Base-by-base conservation (phyloP, 2,113 vertebrate species). In the Paramisgurnus dabryanus region DNA sequence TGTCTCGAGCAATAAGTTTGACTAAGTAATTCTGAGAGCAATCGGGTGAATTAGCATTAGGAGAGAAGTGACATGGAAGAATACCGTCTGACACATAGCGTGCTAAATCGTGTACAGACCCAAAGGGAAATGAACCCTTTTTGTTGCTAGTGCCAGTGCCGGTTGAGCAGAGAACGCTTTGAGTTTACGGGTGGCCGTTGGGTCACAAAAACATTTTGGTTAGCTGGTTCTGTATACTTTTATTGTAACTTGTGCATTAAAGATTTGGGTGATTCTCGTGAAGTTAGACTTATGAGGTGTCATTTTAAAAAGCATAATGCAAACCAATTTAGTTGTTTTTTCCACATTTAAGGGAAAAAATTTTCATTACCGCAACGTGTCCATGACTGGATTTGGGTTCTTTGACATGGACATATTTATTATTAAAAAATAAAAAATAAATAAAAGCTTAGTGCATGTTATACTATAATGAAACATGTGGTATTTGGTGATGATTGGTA, bases 51-150 rank as follows among this genome's bases (percentile, higher is more conserved):
- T 90, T 92, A 90, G 89, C 86, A 64, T 92, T 90, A 88, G 88
- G 84, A 85, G 84, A 80, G 86, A 82, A 87, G 88, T 91, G 92
- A 92, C 90, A 89, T 87, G 91, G 92, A 93, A 91, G 86, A 85
- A 90, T 90, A 86, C 88, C 85, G 86, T 85, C 87, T 87, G 90
- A 92, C 91, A 91, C 77, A 79, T 58, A 87, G 84, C 70, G 69
- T 81, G 77, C 84, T 90, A 87, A 92, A 92, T 92, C 91, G 89
- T 88, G 88, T 86, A 84, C 75, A 57, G 80, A 79, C 78, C 83
- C 73, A 83, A 76, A 83, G 79, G 72, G 87, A 73, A 27, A 83
- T 57, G 41, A 60, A 76, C 55, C 49, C 50, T 34, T 83, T 64
- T 84, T 79, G 68, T 70, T 76, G 70, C 55, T 65, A 45, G 55